Conservation (phyloP, 1,140 invertebrate species). For the Papilio polytes region DNA sequence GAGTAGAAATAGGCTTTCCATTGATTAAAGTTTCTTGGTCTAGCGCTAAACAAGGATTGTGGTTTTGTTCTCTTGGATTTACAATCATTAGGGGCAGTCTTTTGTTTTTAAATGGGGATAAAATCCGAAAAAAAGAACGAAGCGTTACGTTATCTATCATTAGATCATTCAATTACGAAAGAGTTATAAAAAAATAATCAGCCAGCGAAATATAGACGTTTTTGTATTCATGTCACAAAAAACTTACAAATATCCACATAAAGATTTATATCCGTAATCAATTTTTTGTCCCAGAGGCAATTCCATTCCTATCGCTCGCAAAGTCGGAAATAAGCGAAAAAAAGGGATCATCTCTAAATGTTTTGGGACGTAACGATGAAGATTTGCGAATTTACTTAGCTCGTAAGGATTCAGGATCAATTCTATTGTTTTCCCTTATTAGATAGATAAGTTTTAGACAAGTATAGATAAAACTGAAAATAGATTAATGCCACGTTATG, state of each 20-base stretch:
- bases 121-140: background rate
- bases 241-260: constrained; percentile 1
- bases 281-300: constrained; percentile 17
- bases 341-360: constrained; percentile 25
- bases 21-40: background rate
- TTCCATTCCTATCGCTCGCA: constrained; percentile 11
- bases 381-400: constrained; percentile 25
- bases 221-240: constrained; percentile 10
- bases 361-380: constrained; percentile 25
- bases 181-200: background rate
- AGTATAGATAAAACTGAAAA: background rate
- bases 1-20: background rate
- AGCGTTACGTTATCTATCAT: too few relatives aligned
- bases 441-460: background rate
- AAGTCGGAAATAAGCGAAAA: constrained; percentile 26
- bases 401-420: background rate
- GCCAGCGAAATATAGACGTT: background rate
- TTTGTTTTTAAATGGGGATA: background rate
- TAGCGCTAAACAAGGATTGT: background rate
- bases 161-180: too few relatives aligned
- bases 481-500: background rate
- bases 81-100: background rate
- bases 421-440: constrained; percentile 23
- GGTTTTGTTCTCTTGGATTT: background rate
- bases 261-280: constrained; percentile 25